phyloP scores from a whole-genome alignment of 1,140 invertebrate species.

The Diploscapter pachys region DNA sequence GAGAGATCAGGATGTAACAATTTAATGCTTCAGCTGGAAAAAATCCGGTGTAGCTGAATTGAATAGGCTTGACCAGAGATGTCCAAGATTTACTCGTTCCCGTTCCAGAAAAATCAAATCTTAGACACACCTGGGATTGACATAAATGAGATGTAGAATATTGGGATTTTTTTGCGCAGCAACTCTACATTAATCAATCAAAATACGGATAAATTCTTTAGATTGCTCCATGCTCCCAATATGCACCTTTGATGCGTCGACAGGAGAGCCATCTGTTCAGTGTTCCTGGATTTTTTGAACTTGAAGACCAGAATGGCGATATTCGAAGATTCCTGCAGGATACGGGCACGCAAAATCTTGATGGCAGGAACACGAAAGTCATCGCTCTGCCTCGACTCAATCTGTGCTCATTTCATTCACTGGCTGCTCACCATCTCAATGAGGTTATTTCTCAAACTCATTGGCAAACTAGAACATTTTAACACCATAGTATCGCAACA shows the following conservation, averaged over 20 bases:
- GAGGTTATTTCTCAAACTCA: constrained; percentile 16
- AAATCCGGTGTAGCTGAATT: too few relatives aligned
- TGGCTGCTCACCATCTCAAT: constrained; percentile 45
- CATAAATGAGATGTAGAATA: too few relatives aligned
- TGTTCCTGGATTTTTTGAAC: constrained; percentile 32
- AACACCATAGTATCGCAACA: too few relatives aligned
- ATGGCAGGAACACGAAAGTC: constrained; percentile 32
- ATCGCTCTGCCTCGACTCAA: constrained; percentile 44
- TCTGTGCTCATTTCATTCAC: constrained; percentile 44
- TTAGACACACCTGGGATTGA: too few relatives aligned
- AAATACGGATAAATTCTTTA: constrained; percentile 1
- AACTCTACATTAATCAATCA: too few relatives aligned
- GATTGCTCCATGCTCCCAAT: constrained; percentile 41
- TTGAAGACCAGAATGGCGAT: constrained; percentile 37
- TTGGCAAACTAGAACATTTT: too few relatives aligned
- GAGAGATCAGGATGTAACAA: too few relatives aligned
- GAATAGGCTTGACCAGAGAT: too few relatives aligned
- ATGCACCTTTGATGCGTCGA: constrained; percentile 40
- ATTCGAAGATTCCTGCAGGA: constrained; percentile 37
- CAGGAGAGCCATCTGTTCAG: constrained; percentile 35
- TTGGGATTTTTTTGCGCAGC: too few relatives aligned
- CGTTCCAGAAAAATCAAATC: too few relatives aligned
- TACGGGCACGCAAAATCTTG: constrained; percentile 32
- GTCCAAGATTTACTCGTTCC: too few relatives aligned
- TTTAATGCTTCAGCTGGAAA: too few relatives aligned